phyloP scores from a whole-genome alignment of 2,888 invertebrate species.

The Drosophila vallismaia region DNA sequence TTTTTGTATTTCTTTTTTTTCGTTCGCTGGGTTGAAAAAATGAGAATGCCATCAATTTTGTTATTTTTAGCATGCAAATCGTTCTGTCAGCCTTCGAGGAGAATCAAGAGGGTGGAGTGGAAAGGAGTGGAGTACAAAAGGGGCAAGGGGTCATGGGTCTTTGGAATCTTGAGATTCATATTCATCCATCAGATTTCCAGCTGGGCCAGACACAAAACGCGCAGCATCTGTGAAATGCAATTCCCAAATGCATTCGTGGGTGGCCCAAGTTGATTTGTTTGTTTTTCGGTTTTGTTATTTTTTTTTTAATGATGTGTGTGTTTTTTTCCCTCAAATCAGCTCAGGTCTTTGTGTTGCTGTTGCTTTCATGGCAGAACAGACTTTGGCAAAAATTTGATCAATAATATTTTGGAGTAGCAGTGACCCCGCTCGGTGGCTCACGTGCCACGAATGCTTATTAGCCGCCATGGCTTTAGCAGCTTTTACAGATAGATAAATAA shows the following conservation, averaged over 20 bases:
- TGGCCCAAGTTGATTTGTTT: slow-evolving; percentile 34
- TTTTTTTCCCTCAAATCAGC: slow-evolving; percentile 2
- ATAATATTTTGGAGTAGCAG: slow-evolving; percentile 49
- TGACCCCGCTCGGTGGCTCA: slow-evolving; percentile 19
- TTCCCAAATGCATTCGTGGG: slow-evolving; percentile 22
- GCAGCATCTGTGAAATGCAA: slow-evolving; percentile 13
- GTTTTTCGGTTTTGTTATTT: slow-evolving; percentile 13
- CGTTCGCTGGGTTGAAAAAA: slow-evolving; percentile 2
- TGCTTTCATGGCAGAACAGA: too few relatives aligned
- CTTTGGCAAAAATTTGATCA: slow-evolving; percentile 73
- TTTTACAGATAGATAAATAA: not conserved
- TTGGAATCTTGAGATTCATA: slow-evolving; percentile 5
- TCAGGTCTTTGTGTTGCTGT: slow-evolving; percentile 6
- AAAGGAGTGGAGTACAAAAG: not conserved
- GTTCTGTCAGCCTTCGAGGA: slow-evolving; percentile 56
- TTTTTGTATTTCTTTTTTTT: slow-evolving; percentile 8
- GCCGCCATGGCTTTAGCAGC: slow-evolving; percentile 57
- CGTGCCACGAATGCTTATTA: slow-evolving; percentile 74
- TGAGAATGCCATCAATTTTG: slow-evolving; percentile 70
- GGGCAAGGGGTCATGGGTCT: slow-evolving; percentile 1
- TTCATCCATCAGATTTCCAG: slow-evolving; percentile 27
- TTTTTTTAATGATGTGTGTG: slow-evolving; percentile 5
- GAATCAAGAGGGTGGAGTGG: slow-evolving; percentile 1
- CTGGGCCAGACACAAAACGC: slow-evolving; percentile 31
- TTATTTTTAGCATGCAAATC: slow-evolving; percentile 78